Evolutionary conservation across 2,888 invertebrate genomes (phyloP).

Genomic region (Onthophagus sagittarius): DNA sequence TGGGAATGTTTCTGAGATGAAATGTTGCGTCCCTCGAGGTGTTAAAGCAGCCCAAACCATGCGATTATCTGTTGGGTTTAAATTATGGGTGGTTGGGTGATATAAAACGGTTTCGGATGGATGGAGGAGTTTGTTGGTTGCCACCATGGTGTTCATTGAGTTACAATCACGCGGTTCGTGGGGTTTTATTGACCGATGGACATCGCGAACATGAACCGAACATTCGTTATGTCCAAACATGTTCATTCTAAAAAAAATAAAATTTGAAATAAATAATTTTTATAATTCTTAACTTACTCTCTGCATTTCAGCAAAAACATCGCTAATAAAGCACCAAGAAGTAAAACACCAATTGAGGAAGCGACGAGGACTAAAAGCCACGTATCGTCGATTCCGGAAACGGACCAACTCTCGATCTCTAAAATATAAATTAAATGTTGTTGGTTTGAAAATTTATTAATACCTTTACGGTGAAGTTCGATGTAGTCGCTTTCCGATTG

Average conservation of each 20-base stretch:
- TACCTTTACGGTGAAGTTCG: conserved; percentile 75
- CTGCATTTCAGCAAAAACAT: conserved; percentile 76
- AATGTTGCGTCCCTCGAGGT: conserved; percentile 72
- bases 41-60: conserved; percentile 77
- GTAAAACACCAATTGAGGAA: conserved; percentile 74
- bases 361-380: conserved; percentile 79
- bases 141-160: conserved; percentile 48
- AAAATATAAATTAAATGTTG: not conserved
- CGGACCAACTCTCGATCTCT: conserved; percentile 59
- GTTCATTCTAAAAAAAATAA: conserved; percentile 46
- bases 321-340: conserved; percentile 73
- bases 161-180: conserved; percentile 47
- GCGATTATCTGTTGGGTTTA: conserved; percentile 39
- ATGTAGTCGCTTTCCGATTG: conserved; percentile 59
- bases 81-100: conserved; percentile 31
- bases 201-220: conserved; percentile 50
- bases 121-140: conserved; percentile 41
- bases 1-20: conserved; percentile 64
- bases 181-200: conserved; percentile 40
- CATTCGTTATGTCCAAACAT: conserved; percentile 56
- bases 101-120: conserved; percentile 44
- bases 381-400: conserved; percentile 65
- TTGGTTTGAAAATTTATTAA: too few species aligned
- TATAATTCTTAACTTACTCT: conserved; percentile 61
- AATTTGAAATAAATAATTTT: not conserved